These are phyloP conservation scores for Antennarius maculatus DNA, from an alignment of 2,797 vertebrate species.

Conservation along the genomic window DNA sequence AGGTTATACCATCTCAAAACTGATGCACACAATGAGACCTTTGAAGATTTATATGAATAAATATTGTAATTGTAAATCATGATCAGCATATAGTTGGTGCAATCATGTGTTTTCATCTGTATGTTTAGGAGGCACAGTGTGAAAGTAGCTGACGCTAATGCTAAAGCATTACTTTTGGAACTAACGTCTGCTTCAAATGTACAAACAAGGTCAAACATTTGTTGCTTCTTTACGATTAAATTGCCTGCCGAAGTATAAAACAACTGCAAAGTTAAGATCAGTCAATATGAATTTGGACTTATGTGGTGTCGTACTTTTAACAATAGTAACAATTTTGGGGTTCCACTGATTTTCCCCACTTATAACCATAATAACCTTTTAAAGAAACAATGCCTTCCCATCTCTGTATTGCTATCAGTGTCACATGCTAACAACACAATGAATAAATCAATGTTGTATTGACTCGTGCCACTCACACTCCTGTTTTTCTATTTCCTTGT, in stretches of 20 bases:
- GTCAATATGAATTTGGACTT: not conserved
- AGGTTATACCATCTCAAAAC: not conserved
- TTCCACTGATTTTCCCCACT: too few relatives aligned
- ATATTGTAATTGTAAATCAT: not conserved
- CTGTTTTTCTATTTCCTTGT: conserved; percentile 69
- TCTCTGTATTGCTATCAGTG: too few relatives aligned
- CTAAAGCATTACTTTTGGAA: not conserved
- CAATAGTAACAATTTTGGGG: too few relatives aligned
- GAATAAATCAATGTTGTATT: conserved; percentile 36
- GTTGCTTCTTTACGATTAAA: not conserved
- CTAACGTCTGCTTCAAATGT: conserved; percentile 3
- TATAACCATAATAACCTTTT: too few relatives aligned
- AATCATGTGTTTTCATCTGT: not conserved
- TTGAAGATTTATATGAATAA: not conserved
- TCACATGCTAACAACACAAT: not conserved
- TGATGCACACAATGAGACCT: not conserved
- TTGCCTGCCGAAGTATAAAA: not conserved
- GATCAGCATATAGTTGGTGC: not conserved
- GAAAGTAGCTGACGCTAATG: not conserved
- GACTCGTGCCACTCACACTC: conserved; percentile 50
- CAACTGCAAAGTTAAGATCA: conserved; percentile 7
- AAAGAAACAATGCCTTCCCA: too few relatives aligned
- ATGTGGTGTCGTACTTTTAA: not conserved
- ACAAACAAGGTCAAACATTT: not conserved
- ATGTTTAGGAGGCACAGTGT: not conserved